Percentiles rank a stretch among this genome's conserved stretches.
These are phyloP conservation scores for Boloria euphrosyne DNA, from an alignment of 2,888 invertebrate species.

Conservation along the genomic window DNA sequence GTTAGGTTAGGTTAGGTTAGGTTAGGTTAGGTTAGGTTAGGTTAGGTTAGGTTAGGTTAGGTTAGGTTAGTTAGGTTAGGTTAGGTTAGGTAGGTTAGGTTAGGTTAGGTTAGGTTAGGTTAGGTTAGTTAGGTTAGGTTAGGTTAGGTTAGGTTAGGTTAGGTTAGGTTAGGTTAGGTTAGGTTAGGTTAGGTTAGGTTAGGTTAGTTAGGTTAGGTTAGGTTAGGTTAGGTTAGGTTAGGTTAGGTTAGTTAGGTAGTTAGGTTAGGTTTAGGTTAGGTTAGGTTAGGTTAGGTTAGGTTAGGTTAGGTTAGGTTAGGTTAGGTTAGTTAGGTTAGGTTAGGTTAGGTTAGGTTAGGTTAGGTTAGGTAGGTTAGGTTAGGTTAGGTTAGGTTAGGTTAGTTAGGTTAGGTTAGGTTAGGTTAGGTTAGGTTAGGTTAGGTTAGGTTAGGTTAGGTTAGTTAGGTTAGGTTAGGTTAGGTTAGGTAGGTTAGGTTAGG, in stretches of 20 bases:
- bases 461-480: slow-evolving; percentile 42
- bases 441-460: slow-evolving; percentile 37
- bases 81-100: too few relatives aligned
- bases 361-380: too few relatives aligned
- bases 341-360: slow-evolving; percentile 36
- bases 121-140: slow-evolving; percentile 23
- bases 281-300: slow-evolving; percentile 26
- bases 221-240: slow-evolving; percentile 25
- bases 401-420: slow-evolving; percentile 39
- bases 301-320: slow-evolving; percentile 25
- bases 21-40: slow-evolving; percentile 35
- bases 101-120: slow-evolving; percentile 9
- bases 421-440: slow-evolving; percentile 35
- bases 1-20: slow-evolving; percentile 36
- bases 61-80: slow-evolving; percentile 32
- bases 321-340: slow-evolving; percentile 21
- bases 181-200: slow-evolving; percentile 22
- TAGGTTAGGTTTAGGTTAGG: slow-evolving; percentile 25
- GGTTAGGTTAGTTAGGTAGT: slow-evolving; percentile 25
- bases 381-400: slow-evolving; percentile 41
- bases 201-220: slow-evolving; percentile 22
- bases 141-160: slow-evolving; percentile 34
- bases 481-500: slow-evolving; percentile 43
- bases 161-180: slow-evolving; percentile 41
- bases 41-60: slow-evolving; percentile 32